Evolutionary conservation across 2,888 invertebrate species (phyloP).

Genomic region (Perizoma flavofasciatum): DNA sequence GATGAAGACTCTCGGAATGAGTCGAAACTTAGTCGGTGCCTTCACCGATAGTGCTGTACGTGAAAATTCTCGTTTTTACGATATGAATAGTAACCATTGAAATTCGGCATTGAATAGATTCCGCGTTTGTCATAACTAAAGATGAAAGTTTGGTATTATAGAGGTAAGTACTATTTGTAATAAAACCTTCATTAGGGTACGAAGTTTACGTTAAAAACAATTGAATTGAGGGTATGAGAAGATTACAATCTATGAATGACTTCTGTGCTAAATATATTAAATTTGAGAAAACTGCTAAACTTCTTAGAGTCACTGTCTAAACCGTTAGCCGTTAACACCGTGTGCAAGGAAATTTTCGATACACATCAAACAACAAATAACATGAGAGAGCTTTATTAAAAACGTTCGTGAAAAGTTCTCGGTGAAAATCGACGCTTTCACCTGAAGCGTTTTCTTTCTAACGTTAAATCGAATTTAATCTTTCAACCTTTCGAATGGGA

Average conservation of each 20-base stretch:
- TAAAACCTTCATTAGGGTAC: no score
- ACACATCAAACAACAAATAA: slow-evolving; percentile 67
- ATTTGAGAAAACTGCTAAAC: slow-evolving; percentile 30
- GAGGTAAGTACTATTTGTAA: no score
- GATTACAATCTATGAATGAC: neutral
- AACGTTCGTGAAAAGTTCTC: slow-evolving; percentile 45
- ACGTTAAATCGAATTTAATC: slow-evolving; percentile 43
- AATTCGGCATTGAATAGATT: no score
- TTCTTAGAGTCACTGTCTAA: slow-evolving; percentile 33
- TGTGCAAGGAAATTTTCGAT: slow-evolving; percentile 57
- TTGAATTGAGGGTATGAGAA: no score
- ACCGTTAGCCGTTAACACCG: slow-evolving; percentile 44
- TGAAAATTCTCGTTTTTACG: no score
- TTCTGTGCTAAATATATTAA: slow-evolving; percentile 3
- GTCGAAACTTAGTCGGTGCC: no score
- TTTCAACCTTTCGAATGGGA: slow-evolving; percentile 33
- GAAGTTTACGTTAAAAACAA: no score
- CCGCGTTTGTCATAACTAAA: no score
- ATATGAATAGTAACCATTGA: no score
- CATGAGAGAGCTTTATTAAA: slow-evolving; percentile 62
- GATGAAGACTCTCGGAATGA: no score
- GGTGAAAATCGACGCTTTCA: slow-evolving; percentile 45
- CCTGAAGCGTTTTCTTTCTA: slow-evolving; percentile 47
- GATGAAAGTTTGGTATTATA: no score
- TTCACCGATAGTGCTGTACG: no score